Evolutionary conservation across 2,797 vertebrate species (phyloP).

Genomic region (Kryptolebias ocellatus): DNA sequence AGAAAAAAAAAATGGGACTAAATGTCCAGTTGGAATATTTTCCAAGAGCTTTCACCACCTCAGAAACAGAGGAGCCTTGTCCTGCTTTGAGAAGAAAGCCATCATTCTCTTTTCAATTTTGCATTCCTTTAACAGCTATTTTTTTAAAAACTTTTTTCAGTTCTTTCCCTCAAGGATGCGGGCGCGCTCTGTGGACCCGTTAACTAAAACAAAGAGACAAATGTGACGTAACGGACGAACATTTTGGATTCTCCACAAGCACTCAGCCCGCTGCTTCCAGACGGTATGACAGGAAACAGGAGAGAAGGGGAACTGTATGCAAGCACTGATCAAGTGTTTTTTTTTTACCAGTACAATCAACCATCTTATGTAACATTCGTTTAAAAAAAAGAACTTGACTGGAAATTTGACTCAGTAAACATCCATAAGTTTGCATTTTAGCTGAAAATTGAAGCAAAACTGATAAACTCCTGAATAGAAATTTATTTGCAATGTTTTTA

Average conservation of each 20-base stretch:
- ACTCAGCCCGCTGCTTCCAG: slow-evolving; percentile 9
- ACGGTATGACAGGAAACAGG: slow-evolving; percentile 17
- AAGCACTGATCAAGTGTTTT: background rate
- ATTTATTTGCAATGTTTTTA: too few relatives aligned
- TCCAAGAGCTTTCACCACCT: slow-evolving; percentile 59
- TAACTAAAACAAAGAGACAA: slow-evolving; percentile 36
- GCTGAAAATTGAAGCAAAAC: too few relatives aligned
- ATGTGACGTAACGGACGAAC: slow-evolving; percentile 42
- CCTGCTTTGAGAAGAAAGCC: slow-evolving; percentile 28
- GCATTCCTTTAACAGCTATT: slow-evolving; percentile 27
- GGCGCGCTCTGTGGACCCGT: slow-evolving; percentile 14
- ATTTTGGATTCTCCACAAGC: slow-evolving; percentile 44
- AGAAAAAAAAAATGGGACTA: slow-evolving; percentile 24
- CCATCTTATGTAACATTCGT: slow-evolving; percentile 41
- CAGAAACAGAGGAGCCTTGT: slow-evolving; percentile 65
- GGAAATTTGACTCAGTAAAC: slow-evolving; percentile 36
- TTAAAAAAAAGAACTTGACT: too few relatives aligned
- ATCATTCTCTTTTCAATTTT: slow-evolving; percentile 33
- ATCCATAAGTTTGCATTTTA: background rate
- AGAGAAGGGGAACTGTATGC: too few relatives aligned
- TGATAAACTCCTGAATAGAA: too few relatives aligned
- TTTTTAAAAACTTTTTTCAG: slow-evolving; percentile 12
- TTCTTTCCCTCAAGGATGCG: slow-evolving; percentile 19
- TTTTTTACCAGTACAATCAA: slow-evolving; percentile 20
- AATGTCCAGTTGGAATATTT: slow-evolving; percentile 60